Conservation (phyloP, 2,113 vertebrate species). For the Forbesichthys agassizii region DNA sequence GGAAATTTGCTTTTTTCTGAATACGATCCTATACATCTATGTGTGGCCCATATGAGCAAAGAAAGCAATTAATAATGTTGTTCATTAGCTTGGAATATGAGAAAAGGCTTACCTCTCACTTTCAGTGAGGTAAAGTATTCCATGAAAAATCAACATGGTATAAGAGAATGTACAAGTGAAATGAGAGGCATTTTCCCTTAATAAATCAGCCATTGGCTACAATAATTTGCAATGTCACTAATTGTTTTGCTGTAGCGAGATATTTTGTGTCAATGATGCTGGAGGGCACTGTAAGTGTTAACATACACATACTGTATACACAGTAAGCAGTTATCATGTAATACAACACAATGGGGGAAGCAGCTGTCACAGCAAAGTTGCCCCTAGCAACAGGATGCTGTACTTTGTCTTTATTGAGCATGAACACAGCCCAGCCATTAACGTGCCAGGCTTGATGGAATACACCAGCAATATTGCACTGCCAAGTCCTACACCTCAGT, state of each 20-base stretch:
- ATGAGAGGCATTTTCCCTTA: no score
- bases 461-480: constrained; percentile 26
- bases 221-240: no score
- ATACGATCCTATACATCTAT: no score
- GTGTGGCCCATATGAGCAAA: no score
- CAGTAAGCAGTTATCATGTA: constrained; percentile 8
- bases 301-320: neutral
- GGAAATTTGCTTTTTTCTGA: no score
- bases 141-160: no score
- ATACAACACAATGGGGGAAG: constrained; percentile 11
- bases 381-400: constrained; percentile 39
- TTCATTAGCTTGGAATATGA: neutral
- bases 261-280: neutral
- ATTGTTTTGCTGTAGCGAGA: no score
- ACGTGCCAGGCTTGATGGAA: constrained; percentile 22
- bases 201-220: no score
- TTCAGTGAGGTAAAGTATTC: no score
- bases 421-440: constrained; percentile 45
- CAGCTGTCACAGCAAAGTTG: constrained; percentile 50
- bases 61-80: no score
- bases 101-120: neutral
- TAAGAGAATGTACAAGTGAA: no score
- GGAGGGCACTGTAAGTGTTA: neutral
- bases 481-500: constrained; percentile 11
- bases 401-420: constrained; percentile 53